Conservation (phyloP, 2,113 vertebrate genomes). For the Colistium nudipinnis region DNA sequence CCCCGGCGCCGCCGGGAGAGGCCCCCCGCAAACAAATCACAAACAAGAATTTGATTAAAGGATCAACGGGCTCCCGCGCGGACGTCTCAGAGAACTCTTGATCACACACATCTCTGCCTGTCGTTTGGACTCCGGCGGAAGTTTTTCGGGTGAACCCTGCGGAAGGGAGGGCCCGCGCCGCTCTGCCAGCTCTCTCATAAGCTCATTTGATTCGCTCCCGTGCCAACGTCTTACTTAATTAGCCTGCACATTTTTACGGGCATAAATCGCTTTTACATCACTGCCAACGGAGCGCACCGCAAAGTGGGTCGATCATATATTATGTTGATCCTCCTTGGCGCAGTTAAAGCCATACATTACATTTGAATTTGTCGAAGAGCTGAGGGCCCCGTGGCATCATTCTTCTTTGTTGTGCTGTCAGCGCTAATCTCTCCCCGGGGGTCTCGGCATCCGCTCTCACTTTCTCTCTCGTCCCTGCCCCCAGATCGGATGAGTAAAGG, state of each 20-base stretch:
- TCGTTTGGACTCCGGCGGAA: neutral
- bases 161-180: neutral
- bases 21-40: constrained; percentile 54
- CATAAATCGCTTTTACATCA: constrained; percentile 76
- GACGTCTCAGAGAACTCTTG: constrained; percentile 2
- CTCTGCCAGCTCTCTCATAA: constrained; percentile 72
- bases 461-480: constrained; percentile 60
- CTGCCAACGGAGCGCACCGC: constrained; percentile 67
- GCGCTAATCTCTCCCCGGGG: constrained; percentile 77
- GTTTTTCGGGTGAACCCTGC: constrained; percentile 57
- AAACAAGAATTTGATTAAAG: constrained; percentile 65
- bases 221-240: constrained; percentile 79
- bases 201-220: constrained; percentile 73
- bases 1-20: constrained; percentile 10
- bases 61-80: constrained; percentile 40
- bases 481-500: constrained; percentile 73
- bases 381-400: constrained; percentile 59
- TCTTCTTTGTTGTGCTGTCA: constrained; percentile 81
- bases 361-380: constrained; percentile 74
- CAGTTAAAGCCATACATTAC: constrained; percentile 74
- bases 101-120: neutral
- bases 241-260: constrained; percentile 77
- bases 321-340: constrained; percentile 76
- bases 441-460: constrained; percentile 57
- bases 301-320: constrained; percentile 81